These are phyloP conservation scores for Nestor notabilis DNA, from an alignment of 2,113 vertebrate species.

Conservation along the genomic window DNA sequence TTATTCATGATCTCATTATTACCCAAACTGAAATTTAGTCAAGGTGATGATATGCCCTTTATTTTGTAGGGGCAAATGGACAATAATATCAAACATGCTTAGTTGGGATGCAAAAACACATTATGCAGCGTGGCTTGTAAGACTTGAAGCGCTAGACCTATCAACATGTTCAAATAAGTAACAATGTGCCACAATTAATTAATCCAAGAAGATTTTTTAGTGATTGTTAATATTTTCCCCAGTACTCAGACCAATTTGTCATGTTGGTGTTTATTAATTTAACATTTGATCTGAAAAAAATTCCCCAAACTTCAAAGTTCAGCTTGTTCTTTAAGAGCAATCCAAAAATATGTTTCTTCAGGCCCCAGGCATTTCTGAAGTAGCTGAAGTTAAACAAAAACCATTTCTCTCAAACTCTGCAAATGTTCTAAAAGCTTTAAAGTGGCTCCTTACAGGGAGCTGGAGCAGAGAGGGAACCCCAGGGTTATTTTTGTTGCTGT, in stretches of 20 bases:
- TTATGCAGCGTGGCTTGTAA: neutral
- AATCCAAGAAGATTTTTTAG: slow-evolving; percentile 48
- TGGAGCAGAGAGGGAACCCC: neutral
- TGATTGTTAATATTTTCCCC: slow-evolving; percentile 9
- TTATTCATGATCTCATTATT: neutral
- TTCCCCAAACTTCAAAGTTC: slow-evolving; percentile 66
- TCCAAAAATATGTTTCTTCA: slow-evolving; percentile 74
- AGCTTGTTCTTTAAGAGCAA: slow-evolving; percentile 66
- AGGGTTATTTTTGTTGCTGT: slow-evolving; percentile 54
- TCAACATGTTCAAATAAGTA: neutral
- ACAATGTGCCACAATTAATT: slow-evolving; percentile 39
- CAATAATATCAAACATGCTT: neutral
- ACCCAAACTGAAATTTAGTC: neutral
- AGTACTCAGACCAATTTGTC: slow-evolving; percentile 43
- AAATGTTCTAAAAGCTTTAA: slow-evolving; percentile 66
- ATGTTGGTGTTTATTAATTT: slow-evolving; percentile 70
- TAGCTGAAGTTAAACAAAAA: slow-evolving; percentile 69
- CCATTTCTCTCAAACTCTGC: slow-evolving; percentile 50
- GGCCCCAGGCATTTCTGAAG: slow-evolving; percentile 71
- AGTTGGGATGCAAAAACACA: neutral
- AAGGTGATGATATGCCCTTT: neutral
- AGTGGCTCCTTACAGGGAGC: slow-evolving; percentile 54
- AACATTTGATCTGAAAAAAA: slow-evolving; percentile 56
- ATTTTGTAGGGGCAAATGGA: neutral
- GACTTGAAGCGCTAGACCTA: neutral